Evolutionary conservation across 2,888 invertebrate genomes (phyloP), one percentile per base, ranked within the genome.

Genomic region (Hyles lineata): DNA sequence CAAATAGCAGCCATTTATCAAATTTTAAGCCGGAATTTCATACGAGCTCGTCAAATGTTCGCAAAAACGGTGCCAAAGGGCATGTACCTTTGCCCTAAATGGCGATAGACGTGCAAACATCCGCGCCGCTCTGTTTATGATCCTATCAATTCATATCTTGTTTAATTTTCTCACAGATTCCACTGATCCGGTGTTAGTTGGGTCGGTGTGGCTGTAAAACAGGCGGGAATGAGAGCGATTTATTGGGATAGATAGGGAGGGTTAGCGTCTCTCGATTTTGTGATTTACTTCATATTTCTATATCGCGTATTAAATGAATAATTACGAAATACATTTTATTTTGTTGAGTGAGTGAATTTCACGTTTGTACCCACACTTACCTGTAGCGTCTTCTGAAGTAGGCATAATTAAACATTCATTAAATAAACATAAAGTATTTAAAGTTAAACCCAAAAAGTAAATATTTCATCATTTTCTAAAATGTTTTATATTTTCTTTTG

Each of bases 131-230:
- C 67, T 72, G 59, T 76, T 85, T 88, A 87, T 87, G 84, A 87
- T 87, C 83, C 83, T 84, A 88, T 87, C 88, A 87, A 89, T 89
- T 90, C 90, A 92, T 92, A 92, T 87, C 87, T 88, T 92, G 91
- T 92, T 92, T 92, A 89, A 85, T 86, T 85, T 92, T 92, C 93
- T 92, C 92, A 92, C 92, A 92, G 90, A 80, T 77, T 77, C 76
- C 71, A 74, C 55, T 74, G 77, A 77, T 82, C 77, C 67, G 17
- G 23, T 67, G 67, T 67, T 77, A 73, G 77, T 72, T 74, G 70
- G 25, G 69, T 15, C 63, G 59, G 29, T 76, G 63, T 17, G 83
- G 88, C 77, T 67, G 74, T n/a, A 29, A 76, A 79, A 75, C 2
- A 2, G 76, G 88, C 85, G 89, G 29, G 58, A 74, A 67, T 5